Conservation (phyloP, 92 coral and sea anemone species). For the Umimayanthus kanabou region DNA sequence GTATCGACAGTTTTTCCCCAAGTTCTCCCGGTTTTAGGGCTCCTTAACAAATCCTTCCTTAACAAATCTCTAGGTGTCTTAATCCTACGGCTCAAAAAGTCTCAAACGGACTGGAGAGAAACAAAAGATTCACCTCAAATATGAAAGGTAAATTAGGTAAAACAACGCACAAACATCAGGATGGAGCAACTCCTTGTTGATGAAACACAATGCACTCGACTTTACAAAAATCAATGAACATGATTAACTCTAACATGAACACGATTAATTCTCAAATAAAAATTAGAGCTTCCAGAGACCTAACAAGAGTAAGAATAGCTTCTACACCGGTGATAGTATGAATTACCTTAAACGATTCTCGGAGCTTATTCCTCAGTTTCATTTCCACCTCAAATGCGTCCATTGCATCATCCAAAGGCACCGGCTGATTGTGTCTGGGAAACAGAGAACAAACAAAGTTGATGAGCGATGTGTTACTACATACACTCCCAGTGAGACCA, state of each 20-base stretch:
- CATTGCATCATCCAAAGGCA: conserved; percentile 74
- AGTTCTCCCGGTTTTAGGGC: no score
- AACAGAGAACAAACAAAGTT: background rate
- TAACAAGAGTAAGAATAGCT: background rate
- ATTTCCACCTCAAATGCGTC: conserved; percentile 83
- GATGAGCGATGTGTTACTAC: background rate
- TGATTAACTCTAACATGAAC: background rate
- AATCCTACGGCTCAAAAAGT: no score
- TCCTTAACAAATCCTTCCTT: no score
- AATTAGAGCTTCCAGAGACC: background rate
- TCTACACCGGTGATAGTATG: background rate
- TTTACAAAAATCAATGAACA: background rate
- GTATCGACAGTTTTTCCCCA: no score
- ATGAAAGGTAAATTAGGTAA: background rate
- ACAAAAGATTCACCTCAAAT: no score
- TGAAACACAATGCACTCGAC: background rate
- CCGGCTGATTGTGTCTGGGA: conserved; percentile 68
- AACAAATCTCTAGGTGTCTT: no score
- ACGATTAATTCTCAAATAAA: background rate
- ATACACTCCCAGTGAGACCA: background rate
- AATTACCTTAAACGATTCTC: conserved; percentile 81
- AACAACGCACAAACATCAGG: background rate
- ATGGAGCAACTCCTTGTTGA: background rate
- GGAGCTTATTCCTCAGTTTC: conserved; percentile 70
- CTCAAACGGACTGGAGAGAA: no score